Base-by-base conservation (phyloP, 2,113 vertebrate species). In the Cyanoramphus novaezelandiae region DNA sequence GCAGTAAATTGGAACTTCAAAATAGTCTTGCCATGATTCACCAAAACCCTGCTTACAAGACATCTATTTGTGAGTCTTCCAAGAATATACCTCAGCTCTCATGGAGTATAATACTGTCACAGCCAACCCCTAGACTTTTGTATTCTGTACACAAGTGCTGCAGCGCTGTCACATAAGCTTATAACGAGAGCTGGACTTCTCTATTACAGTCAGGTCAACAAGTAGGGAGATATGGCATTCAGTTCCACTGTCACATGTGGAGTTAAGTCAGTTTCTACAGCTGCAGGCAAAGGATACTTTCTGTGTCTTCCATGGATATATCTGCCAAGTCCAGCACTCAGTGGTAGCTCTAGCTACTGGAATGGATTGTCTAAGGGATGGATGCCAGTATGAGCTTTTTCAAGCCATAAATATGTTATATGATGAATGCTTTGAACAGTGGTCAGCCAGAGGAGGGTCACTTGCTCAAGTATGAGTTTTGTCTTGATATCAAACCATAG, bases 161-260 rank as follows among this genome's bases (percentile, higher is more conserved):
- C 17, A 33, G 55, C 27, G 14, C 50, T 79, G 52, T 10, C 17
- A 19, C 39, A n/a, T 49, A 53, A 64, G 14, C 53, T 47, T 62
- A 14, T 7, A 27, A 9, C 0, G 3, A n/a, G 47, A 33, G 18
- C 28, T 65, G 20, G 12, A 33, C 27, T 87, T 64, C 63, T 47
- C 11, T 25, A 0, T 29, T n/a, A 12, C 4, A 31, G 6, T 23
- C 20, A 37, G 55, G 20, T 43, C 67, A 52, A 14, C 13, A 75
- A 25, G n/a, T 41, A 25, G 23, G 63, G 10, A 35, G 29, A 6
- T 57, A 33, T 0, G 2, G 6, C 17, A 43, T 68, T 55, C 21
- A 27, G 44, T 65, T 91, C 59, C 15, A 8, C 44, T 59, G 37
- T 67, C 29, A 16, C 7, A 23, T 3, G 1, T 41, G 15, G 37